Percentiles rank a stretch among this genome's conserved stretches.
Evolutionary conservation across 1,140 invertebrate species (phyloP).

Genomic region (Oscheius sp.): DNA sequence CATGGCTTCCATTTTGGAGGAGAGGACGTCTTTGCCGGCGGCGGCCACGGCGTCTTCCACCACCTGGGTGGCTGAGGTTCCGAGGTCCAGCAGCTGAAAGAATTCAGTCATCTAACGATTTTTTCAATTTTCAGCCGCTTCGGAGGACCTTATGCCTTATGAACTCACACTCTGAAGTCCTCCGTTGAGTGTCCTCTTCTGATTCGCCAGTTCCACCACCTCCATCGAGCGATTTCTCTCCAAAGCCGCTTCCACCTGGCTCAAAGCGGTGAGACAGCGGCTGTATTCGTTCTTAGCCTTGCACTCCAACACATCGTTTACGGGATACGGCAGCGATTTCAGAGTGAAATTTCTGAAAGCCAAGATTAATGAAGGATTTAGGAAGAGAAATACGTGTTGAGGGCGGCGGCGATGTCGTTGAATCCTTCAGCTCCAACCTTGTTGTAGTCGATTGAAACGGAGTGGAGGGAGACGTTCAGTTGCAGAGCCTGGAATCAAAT

Average conservation of each 20-base stretch:
- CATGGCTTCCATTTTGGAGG: slow-evolving; percentile 1
- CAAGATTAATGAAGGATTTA: background rate
- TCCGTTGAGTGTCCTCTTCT: slow-evolving; percentile 20
- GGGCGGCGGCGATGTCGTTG: slow-evolving; percentile 49
- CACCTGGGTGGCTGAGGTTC: background rate
- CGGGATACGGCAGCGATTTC: slow-evolving; percentile 43
- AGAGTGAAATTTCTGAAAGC: slow-evolving; percentile 38
- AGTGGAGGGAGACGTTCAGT: slow-evolving; percentile 48
- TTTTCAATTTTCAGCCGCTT: background rate
- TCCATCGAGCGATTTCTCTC: slow-evolving; percentile 35
- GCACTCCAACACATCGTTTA: slow-evolving; percentile 49
- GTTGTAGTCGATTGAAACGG: slow-evolving; percentile 53
- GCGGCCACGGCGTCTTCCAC: slow-evolving; percentile 3
- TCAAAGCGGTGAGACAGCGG: slow-evolving; percentile 27
- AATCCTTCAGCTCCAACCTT: slow-evolving; percentile 57
- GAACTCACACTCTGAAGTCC: slow-evolving; percentile 6
- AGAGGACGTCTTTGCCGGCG: slow-evolving; percentile 1
- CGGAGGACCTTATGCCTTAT: background rate
- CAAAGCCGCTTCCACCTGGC: slow-evolving; percentile 37
- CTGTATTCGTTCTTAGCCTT: slow-evolving; percentile 35
- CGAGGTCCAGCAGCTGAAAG: background rate
- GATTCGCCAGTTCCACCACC: slow-evolving; percentile 17
- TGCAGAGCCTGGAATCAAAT: slow-evolving; percentile 47
- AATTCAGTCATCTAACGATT: too few species aligned
- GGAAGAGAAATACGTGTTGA: slow-evolving; percentile 40